Evolutionary conservation across 2,797 vertebrate genomes (phyloP).

Genomic region (Alexandromys oeconomus): DNA sequence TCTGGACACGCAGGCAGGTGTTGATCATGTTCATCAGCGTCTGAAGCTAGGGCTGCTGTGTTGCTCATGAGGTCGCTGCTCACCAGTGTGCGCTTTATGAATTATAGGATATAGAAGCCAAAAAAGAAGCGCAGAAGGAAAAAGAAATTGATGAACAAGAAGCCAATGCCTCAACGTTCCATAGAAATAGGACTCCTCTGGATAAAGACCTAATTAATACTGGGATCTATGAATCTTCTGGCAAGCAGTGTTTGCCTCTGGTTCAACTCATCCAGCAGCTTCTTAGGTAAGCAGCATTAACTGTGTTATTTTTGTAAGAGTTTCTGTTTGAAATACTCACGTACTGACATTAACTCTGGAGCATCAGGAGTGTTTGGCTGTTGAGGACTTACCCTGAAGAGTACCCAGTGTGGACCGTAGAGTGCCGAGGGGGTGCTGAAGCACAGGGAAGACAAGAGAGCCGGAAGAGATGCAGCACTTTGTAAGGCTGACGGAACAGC

Average conservation of each 20-base stretch:
- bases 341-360: not conserved
- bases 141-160: conserved; percentile 99
- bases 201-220: conserved; percentile 99
- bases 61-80: rapidly evolving
- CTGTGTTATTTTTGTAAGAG: not conserved
- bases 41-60: not conserved
- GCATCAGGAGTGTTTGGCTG: not conserved
- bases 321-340: conserved; percentile 28
- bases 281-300: conserved; percentile 91
- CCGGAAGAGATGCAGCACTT: not conserved
- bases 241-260: conserved; percentile 97
- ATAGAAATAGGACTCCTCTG: conserved; percentile 95
- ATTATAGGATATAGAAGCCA: conserved; percentile 97
- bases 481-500: not conserved
- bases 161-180: conserved; percentile 95
- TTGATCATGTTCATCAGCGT: not conserved
- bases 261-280: conserved; percentile 98
- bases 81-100: conserved; percentile 47
- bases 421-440: not conserved
- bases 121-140: conserved; percentile 99
- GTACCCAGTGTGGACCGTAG: not conserved
- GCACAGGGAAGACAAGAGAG: not conserved
- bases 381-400: conserved; percentile 10
- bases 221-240: conserved; percentile 97
- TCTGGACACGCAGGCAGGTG: not conserved